Conservation (phyloP, 2,113 vertebrate species). For the Eolophus roseicapilla region DNA sequence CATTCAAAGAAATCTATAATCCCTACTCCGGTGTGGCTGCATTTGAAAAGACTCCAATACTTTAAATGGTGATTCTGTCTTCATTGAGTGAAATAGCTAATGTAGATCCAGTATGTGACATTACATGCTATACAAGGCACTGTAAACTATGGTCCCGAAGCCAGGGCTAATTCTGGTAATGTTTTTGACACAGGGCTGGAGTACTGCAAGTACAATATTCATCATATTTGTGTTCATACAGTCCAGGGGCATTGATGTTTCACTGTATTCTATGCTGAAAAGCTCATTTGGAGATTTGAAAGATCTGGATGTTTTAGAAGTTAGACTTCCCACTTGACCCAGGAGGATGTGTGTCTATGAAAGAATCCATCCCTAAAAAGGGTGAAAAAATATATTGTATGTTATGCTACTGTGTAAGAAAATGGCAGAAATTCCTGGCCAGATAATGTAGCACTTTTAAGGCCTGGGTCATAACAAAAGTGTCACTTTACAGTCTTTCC, state of each 20-base stretch:
- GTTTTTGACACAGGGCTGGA: neutral
- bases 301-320: neutral
- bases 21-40: neutral
- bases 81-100: neutral
- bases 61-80: neutral
- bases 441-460: neutral
- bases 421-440: neutral
- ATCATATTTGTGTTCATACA: neutral
- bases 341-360: neutral
- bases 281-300: neutral
- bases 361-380: neutral
- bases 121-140: neutral
- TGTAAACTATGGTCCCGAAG: neutral
- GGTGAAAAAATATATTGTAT: neutral
- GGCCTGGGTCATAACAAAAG: neutral
- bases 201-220: neutral
- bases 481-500: neutral
- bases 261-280: neutral
- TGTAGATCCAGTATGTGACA: neutral
- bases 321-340: neutral
- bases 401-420: neutral
- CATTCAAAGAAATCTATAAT: neutral
- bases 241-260: neutral
- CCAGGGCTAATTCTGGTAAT: neutral
- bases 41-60: neutral